These are phyloP conservation scores for Meloidogyne exigua DNA, from an alignment of 1,140 invertebrate genomes.

Conservation along the genomic window DNA sequence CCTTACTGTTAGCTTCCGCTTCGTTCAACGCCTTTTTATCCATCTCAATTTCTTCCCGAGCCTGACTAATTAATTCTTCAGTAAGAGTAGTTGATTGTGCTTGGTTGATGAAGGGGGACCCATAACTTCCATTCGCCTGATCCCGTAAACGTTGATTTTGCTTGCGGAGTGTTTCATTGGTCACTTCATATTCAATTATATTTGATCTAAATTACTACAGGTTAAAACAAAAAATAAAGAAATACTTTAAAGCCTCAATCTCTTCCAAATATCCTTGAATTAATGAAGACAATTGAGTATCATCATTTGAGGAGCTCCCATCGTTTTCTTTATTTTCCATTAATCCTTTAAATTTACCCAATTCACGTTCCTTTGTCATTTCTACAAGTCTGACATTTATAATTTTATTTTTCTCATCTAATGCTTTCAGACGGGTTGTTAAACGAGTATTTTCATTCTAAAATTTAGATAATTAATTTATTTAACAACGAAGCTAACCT, in stretches of 20 bases:
- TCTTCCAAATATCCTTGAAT: constrained; percentile 82
- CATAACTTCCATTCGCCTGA: constrained; percentile 14
- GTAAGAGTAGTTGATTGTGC: neutral
- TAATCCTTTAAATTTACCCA: neutral
- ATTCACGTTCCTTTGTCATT: constrained; percentile 31
- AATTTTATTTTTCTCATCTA: constrained; percentile 86
- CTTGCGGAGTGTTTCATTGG: constrained; percentile 77
- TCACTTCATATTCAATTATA: constrained; percentile 81
- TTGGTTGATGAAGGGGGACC: constrained; percentile 36
- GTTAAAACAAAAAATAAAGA: neutral
- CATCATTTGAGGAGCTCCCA: neutral
- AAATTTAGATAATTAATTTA: constrained; percentile 2
- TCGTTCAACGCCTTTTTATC: constrained; percentile 13
- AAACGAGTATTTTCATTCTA: constrained; percentile 82
- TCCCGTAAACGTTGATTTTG: constrained; percentile 56
- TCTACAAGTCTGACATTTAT: constrained; percentile 8
- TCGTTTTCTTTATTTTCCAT: neutral
- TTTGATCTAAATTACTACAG: constrained; percentile 37
- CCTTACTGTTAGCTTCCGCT: neutral
- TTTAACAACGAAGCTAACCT: constrained; percentile 24
- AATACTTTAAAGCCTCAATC: constrained; percentile 73
- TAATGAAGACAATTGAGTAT: constrained; percentile 71
- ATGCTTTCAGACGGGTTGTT: constrained; percentile 81
- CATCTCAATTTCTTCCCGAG: constrained; percentile 59
- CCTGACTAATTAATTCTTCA: neutral